Base-by-base conservation (phyloP, 1,140 invertebrate genomes). In the Orchesella cincta region DNA sequence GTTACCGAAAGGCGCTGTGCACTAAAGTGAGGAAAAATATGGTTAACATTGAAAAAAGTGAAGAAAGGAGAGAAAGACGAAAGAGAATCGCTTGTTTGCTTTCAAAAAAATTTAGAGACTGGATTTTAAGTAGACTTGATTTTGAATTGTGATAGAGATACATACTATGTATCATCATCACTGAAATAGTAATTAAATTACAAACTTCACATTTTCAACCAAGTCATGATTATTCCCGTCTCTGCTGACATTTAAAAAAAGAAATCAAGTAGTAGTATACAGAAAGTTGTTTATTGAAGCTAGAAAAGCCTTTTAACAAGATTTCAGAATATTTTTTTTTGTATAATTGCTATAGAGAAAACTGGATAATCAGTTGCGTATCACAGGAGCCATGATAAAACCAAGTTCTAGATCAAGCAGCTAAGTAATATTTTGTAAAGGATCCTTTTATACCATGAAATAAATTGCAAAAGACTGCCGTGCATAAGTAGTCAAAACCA, bases 21-120 rank as follows among this genome's bases (percentile, higher is more conserved):
- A 36, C 12, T 57, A 57, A 57, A 62, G 34, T 52, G n/a, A 74
- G 39, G 33, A 35, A 52, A 76, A 67, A 39, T 54, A 81, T 28
- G 51, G 26, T 64, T 20, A 52, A 52, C 28, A 64, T 26, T 5
- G 33, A 46, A 31, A 29, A 73, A 18, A 73, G 62, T 46, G 39
- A 54, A 34, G 35, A 35, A 72, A 39, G 34, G 62, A 76, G 46
- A 80, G 62, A 73, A 31, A 73, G 51, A 52, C 35, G 33, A 46
- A 67, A 67, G n/a, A n/a, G 62, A 67, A 67, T 67, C 20, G 39
- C 20, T 12, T 46, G 20, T 46, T 46, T 62, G 31, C n/a, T 33
- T 31, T 67, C 62, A 29, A 5, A 67, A 67, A 67, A 33, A 3
- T 57, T 67, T 26, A 39, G 39, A 73, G 71, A 73, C 71, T 73